These are phyloP conservation scores for Aramus guarauna DNA, from an alignment of 2,113 vertebrate species.

Conservation along the genomic window DNA sequence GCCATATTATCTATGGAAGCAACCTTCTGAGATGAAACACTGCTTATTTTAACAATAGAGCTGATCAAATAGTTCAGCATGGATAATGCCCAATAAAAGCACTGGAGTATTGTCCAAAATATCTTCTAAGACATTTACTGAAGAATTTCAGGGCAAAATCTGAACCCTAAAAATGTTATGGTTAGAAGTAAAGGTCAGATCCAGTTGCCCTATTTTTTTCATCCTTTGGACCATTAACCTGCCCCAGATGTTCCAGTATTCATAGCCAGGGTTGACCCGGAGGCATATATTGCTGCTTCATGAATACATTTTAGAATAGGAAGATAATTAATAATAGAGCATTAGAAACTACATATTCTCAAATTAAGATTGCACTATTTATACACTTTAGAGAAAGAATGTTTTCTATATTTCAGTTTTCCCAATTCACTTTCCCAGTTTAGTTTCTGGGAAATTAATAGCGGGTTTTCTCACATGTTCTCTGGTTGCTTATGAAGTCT, in stretches of 20 bases:
- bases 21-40: background rate
- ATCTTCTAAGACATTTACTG: background rate
- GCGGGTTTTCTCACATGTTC: background rate
- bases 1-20: background rate
- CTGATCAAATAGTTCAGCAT: background rate
- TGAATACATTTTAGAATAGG: background rate
- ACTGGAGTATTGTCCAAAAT: background rate
- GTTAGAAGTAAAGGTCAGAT: background rate
- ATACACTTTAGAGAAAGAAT: background rate
- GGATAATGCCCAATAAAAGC: background rate
- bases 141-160: background rate
- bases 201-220: background rate
- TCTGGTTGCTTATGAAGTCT: background rate
- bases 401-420: background rate
- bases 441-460: background rate
- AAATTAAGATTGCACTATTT: background rate
- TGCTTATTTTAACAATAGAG: background rate
- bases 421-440: background rate
- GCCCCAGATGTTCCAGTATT: background rate
- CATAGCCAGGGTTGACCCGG: background rate
- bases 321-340: background rate
- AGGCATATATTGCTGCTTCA: background rate
- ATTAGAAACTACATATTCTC: background rate
- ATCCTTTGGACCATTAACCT: background rate
- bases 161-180: background rate